Conservation (phyloP, 2,113 vertebrate genomes). For the Plestiodon gilberti region DNA sequence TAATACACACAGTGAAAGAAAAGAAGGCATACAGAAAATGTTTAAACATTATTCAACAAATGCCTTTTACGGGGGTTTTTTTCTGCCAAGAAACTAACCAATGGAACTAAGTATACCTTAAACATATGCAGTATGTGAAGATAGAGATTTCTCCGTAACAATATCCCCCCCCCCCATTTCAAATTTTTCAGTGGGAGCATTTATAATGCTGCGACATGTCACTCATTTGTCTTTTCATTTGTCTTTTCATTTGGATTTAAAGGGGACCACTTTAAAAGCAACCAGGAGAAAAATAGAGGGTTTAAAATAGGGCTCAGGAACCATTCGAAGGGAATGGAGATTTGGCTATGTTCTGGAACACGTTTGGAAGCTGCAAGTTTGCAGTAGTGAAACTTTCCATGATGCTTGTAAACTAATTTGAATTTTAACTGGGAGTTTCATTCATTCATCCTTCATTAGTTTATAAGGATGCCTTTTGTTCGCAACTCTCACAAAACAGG, state of each 20-base stretch:
- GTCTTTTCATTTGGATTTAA: neutral
- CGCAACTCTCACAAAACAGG: no score
- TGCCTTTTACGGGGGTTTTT: constrained; percentile 14
- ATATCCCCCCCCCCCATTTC: constrained; percentile 41
- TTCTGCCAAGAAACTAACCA: constrained; percentile 19
- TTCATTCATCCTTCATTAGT: neutral
- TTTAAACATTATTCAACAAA: constrained; percentile 63
- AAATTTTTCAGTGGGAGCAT: constrained; percentile 1
- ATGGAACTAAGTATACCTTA: constrained; percentile 31
- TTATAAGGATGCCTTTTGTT: neutral
- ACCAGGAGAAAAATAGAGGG: neutral
- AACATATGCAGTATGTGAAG: constrained; percentile 38
- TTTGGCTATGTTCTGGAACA: neutral
- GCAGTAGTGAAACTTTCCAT: neutral
- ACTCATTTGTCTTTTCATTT: constrained; percentile 29
- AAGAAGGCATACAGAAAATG: constrained; percentile 37
- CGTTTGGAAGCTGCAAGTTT: neutral
- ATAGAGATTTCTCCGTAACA: constrained; percentile 23
- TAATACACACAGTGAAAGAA: constrained; percentile 51
- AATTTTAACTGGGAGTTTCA: neutral
- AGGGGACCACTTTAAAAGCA: neutral
- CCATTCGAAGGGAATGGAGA: neutral
- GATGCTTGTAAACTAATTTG: neutral
- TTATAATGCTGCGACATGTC: neutral
- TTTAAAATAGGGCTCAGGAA: neutral